phyloP scores from a whole-genome alignment of 2,113 vertebrate genomes.

The Dipodomys ordii region DNA sequence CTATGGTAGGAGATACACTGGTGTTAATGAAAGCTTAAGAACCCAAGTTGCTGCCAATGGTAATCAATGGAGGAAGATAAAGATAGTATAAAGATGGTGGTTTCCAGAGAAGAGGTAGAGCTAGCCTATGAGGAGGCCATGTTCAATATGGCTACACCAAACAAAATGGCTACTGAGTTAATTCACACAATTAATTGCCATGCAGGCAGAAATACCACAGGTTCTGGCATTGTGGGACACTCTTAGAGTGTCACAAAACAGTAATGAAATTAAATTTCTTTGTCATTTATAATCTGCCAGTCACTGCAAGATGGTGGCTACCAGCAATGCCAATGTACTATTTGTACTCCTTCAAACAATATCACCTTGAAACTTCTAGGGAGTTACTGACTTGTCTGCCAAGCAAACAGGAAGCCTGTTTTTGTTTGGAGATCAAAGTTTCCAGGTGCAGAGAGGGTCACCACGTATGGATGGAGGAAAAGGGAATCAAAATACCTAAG shows the following conservation, averaged over 20 bases:
- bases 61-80: constrained; percentile 93
- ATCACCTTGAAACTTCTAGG: constrained; percentile 92
- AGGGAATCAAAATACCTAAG: constrained; percentile 89
- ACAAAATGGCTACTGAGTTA: constrained; percentile 88
- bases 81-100: constrained; percentile 93
- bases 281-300: constrained; percentile 94
- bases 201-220: constrained; percentile 94
- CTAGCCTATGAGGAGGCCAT: constrained; percentile 94
- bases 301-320: constrained; percentile 93
- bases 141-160: constrained; percentile 94
- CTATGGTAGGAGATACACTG: constrained; percentile 91
- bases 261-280: constrained; percentile 93
- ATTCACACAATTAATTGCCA: constrained; percentile 93
- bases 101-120: constrained; percentile 93
- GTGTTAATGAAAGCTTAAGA: constrained; percentile 93
- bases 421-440: constrained; percentile 93
- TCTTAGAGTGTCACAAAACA: constrained; percentile 92
- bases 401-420: constrained; percentile 92
- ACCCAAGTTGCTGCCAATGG: constrained; percentile 94
- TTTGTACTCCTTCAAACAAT: constrained; percentile 93
- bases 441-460: constrained; percentile 89
- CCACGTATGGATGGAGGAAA: constrained; percentile 94
- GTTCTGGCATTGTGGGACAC: constrained; percentile 94
- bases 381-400: constrained; percentile 93
- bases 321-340: constrained; percentile 93